phyloP scores from a whole-genome alignment of 1,140 invertebrate genomes.

The Aradophagus sp. region DNA sequence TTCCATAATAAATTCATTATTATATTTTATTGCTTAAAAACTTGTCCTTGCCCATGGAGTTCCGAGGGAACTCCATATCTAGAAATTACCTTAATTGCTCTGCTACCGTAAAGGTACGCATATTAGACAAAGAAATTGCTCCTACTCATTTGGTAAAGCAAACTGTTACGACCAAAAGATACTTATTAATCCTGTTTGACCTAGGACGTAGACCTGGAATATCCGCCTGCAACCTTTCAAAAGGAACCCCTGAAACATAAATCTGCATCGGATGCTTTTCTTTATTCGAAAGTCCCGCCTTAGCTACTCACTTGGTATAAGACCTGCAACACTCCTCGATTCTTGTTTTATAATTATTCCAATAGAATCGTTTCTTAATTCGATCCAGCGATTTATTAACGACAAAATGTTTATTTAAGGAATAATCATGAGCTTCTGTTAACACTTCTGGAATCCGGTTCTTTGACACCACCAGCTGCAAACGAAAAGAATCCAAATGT shows the following conservation, averaged over 20 bases:
- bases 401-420: conserved; percentile 13
- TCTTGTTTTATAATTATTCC: conserved; percentile 47
- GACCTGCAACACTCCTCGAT: conserved; percentile 51
- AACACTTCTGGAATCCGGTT: conserved; percentile 3
- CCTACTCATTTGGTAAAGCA: conserved; percentile 49
- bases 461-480: conserved; percentile 33
- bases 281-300: conserved; percentile 38
- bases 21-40: too few relatives aligned
- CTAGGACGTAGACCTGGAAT: conserved; percentile 40
- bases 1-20: too few relatives aligned
- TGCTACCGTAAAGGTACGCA: too few relatives aligned
- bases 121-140: conserved; percentile 28
- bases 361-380: conserved; percentile 29
- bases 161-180: conserved; percentile 47
- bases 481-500: conserved; percentile 3
- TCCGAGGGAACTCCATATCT: too few relatives aligned
- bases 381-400: conserved; percentile 35
- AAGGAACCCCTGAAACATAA: conserved; percentile 19
- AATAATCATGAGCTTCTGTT: conserved; percentile 16
- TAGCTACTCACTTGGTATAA: conserved; percentile 48
- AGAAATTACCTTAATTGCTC: too few relatives aligned
- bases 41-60: too few relatives aligned
- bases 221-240: conserved; percentile 47
- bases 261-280: too few relatives aligned
- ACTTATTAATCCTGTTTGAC: conserved; percentile 36